Conservation (phyloP, 2,888 invertebrate genomes). For the Xestia ashworthii region DNA sequence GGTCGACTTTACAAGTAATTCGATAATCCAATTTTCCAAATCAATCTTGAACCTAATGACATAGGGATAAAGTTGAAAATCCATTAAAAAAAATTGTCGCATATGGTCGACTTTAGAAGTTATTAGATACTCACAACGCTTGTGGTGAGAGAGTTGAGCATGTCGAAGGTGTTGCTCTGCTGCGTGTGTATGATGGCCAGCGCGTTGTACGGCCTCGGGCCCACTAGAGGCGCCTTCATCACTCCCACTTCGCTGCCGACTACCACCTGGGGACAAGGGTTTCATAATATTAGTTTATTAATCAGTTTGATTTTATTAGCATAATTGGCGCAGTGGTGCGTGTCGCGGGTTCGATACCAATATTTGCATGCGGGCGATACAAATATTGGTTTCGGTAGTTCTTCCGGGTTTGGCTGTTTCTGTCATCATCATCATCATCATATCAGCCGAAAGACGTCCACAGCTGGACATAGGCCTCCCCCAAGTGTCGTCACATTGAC, state of each 20-base stretch:
- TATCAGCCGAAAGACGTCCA: no score
- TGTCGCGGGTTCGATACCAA: no score
- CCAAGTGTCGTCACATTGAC: no score
- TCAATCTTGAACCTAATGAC: no score
- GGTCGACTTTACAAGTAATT: neutral
- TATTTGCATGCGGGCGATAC: no score
- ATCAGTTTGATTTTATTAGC: no score
- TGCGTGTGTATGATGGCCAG: slow-evolving; percentile 90
- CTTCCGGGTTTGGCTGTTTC: no score
- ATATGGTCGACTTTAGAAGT: neutral
- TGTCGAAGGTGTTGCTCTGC: slow-evolving; percentile 89
- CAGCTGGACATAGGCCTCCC: no score
- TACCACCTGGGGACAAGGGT: slow-evolving; percentile 79
- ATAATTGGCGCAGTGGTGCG: no score
- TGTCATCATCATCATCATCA: no score
- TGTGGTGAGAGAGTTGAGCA: slow-evolving; percentile 89
- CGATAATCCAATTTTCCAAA: slow-evolving; percentile 66
- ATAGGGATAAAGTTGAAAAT: no score
- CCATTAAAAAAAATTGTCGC: neutral
- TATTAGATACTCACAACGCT: slow-evolving; percentile 82
- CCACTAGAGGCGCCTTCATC: slow-evolving; percentile 86
- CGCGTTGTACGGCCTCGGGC: slow-evolving; percentile 87
- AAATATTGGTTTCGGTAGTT: no score
- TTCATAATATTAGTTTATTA: neutral
- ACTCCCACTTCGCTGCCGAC: slow-evolving; percentile 86